A percentile compares a stretch with the other conserved stretches of the same genome.
Conservation (phyloP, 2,113 vertebrate genomes). For the Prionailurus viverrinus region DNA sequence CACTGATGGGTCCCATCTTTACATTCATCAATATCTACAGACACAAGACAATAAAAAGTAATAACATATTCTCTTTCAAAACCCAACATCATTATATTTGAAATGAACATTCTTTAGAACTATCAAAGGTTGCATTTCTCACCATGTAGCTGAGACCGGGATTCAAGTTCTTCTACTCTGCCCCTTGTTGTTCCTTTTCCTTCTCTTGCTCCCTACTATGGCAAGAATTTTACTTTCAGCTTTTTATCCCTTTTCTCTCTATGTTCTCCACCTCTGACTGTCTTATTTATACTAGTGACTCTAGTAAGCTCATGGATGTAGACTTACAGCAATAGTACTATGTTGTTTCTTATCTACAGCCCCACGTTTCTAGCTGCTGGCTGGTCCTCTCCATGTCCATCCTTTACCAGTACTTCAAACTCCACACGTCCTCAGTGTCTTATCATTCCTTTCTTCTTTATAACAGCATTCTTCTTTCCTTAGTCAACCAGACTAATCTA, state of each 20-base stretch:
- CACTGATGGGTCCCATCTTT: constrained; percentile 95
- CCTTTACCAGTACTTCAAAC: neutral
- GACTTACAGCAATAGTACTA: neutral
- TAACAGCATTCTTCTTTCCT: neutral
- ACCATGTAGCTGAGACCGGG: neutral
- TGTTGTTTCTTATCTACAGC: neutral
- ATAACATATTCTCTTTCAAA: constrained; percentile 53
- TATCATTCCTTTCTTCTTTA: neutral
- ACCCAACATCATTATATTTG: neutral
- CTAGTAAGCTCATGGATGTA: neutral
- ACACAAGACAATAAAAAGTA: constrained; percentile 36
- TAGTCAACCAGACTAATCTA: neutral
- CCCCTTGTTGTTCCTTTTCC: neutral
- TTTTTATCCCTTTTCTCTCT: neutral
- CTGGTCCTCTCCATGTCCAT: neutral
- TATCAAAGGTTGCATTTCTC: neutral
- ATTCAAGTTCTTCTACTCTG: neutral
- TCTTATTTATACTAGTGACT: neutral
- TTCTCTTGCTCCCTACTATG: neutral
- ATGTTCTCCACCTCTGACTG: neutral
- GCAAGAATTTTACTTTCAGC: neutral
- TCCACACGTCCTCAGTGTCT: neutral
- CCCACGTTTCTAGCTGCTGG: neutral
- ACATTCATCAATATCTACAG: constrained; percentile 96
- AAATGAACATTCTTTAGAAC: neutral